These are phyloP conservation scores for Euzetes globulus DNA, from an alignment of 2,888 invertebrate genomes.

Conservation along the genomic window DNA sequence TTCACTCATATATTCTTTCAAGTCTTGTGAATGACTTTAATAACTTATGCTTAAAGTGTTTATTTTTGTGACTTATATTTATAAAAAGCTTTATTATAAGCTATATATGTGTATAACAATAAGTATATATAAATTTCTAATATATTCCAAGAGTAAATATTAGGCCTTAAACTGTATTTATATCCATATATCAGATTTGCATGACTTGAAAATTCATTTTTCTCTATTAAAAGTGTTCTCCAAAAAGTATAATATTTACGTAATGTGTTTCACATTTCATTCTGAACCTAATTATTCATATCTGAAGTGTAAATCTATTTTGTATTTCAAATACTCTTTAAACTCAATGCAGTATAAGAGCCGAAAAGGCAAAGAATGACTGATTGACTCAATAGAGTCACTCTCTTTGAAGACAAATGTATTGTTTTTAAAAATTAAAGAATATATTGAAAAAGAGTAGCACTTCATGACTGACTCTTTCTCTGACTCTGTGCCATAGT, in stretches of 20 bases:
- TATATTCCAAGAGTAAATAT: not conserved
- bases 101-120: not conserved
- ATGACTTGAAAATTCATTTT: constrained; percentile 9
- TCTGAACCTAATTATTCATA: constrained; percentile 21
- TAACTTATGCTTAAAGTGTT: constrained; percentile 23
- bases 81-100: not conserved
- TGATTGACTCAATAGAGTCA: not conserved
- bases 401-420: no score
- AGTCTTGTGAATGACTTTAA: not conserved
- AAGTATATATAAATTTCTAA: not conserved
- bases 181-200: constrained; percentile 1
- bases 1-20: not conserved
- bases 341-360: not conserved
- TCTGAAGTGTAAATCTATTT: constrained; percentile 12
- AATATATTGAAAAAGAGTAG: not conserved
- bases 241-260: not conserved
- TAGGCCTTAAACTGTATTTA: not conserved
- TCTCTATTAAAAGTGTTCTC: not conserved
- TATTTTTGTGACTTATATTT: constrained; percentile 16
- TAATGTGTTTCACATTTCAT: constrained; percentile 19
- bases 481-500: not conserved
- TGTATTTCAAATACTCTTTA: not conserved
- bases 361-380: not conserved
- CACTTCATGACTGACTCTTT: not conserved
- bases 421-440: no score